phyloP scores from a whole-genome alignment of 2,113 vertebrate species.

The Columba janthina region DNA sequence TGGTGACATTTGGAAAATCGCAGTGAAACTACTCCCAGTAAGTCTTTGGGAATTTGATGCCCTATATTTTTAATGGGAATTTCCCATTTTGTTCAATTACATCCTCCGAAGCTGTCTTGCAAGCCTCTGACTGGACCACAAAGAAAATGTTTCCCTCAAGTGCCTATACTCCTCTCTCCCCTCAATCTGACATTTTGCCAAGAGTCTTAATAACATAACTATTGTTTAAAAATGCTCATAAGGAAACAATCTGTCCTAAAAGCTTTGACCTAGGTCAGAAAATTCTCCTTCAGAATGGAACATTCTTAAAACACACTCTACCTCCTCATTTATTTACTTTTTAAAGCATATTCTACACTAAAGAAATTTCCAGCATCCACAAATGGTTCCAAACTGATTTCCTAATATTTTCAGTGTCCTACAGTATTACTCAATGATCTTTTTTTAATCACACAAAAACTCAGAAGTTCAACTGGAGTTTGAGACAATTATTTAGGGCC shows the following conservation, averaged over 20 bases:
- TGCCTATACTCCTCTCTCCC: not conserved
- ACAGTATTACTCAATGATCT: not conserved
- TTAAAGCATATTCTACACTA: not conserved
- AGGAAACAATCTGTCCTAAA: conserved; percentile 66
- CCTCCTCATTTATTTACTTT: not conserved
- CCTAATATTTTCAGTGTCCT: not conserved
- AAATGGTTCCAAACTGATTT: not conserved
- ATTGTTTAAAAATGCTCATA: conserved; percentile 62
- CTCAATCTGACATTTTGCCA: conserved; percentile 50
- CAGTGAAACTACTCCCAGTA: not conserved
- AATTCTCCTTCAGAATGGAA: not conserved
- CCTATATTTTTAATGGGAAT: not conserved
- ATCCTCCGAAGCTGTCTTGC: not conserved
- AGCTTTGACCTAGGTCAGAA: conserved; percentile 65
- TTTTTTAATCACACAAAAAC: not conserved
- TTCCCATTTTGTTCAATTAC: not conserved
- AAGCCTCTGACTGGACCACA: not conserved
- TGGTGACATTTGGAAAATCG: not conserved
- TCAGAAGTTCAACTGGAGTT: not conserved
- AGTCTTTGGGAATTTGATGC: not conserved
- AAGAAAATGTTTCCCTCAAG: not conserved
- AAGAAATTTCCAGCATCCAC: not conserved
- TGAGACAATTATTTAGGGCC: not conserved
- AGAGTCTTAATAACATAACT: conserved; percentile 55
- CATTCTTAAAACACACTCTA: not conserved